Percentiles rank a stretch among this genome's conserved stretches.
phyloP scores from a whole-genome alignment of 1,140 invertebrate genomes.

The Scaptomyza montana region DNA sequence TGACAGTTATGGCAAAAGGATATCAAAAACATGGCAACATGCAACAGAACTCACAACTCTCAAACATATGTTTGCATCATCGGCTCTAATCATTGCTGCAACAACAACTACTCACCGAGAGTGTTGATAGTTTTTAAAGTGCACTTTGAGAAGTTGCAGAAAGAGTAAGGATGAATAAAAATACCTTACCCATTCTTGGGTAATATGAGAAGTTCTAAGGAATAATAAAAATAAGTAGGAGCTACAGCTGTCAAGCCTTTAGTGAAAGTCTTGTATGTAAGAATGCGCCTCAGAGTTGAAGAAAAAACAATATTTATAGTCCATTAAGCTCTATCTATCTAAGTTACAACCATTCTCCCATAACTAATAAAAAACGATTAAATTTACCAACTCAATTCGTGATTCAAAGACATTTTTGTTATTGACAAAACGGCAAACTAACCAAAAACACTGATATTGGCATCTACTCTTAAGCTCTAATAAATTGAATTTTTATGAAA shows the following conservation, averaged over 20 bases:
- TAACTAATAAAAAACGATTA: too few species aligned
- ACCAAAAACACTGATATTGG: too few species aligned
- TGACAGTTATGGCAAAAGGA: slow-evolving; percentile 79
- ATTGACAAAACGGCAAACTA: too few species aligned
- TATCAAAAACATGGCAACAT: slow-evolving; percentile 43
- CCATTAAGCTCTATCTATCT: too few species aligned
- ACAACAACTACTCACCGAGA: not conserved
- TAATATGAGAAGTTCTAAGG: slow-evolving; percentile 21
- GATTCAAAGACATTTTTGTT: too few species aligned
- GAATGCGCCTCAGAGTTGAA: too few species aligned
- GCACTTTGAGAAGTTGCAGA: not conserved
- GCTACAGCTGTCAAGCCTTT: slow-evolving; percentile 15
- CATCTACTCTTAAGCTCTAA: not conserved
- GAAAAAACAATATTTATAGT: not conserved
- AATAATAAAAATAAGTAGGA: not conserved
- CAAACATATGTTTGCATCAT: slow-evolving; percentile 5
- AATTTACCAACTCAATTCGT: too few species aligned
- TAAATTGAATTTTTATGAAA: not conserved
- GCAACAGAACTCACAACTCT: slow-evolving; percentile 3
- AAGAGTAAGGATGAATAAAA: slow-evolving; percentile 9
- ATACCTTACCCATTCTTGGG: slow-evolving; percentile 22
- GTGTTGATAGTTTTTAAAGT: slow-evolving; percentile 28
- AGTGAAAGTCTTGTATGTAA: not conserved
- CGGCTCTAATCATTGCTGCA: slow-evolving; percentile 7
- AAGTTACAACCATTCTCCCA: too few species aligned